A percentile compares a stretch with the other conserved stretches of the same genome.
These are phyloP conservation scores for Anarhynchus alexandrinus DNA, from an alignment of 2,113 vertebrate genomes.

Conservation along the genomic window DNA sequence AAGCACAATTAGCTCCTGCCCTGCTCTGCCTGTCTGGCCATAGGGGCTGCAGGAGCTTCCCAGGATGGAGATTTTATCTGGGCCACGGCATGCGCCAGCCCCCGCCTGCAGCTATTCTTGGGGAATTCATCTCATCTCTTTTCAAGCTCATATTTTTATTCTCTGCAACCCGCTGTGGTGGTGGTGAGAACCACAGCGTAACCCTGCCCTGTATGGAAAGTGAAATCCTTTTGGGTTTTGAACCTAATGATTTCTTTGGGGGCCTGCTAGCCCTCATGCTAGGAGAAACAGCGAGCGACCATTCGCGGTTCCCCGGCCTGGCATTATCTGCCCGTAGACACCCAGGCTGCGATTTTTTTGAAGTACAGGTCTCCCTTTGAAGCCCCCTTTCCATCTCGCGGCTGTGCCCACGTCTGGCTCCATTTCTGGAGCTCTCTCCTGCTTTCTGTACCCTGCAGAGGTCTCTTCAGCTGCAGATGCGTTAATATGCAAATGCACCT, in stretches of 20 bases:
- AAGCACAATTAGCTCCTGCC: background rate
- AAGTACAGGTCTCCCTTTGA: background rate
- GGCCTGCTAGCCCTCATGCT: rapidly evolving
- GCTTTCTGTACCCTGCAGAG: background rate
- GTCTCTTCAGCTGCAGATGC: background rate
- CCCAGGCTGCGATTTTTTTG: background rate
- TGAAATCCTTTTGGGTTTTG: background rate
- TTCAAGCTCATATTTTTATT: conserved; percentile 11
- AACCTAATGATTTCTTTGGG: background rate
- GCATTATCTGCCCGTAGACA: background rate
- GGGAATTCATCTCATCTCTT: conserved; percentile 37
- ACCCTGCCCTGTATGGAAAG: background rate
- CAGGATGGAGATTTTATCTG: conserved; percentile 24
- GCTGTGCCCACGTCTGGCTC: background rate
- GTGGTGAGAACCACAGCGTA: background rate
- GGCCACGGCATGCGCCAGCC: background rate
- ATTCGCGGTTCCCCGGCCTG: rapidly evolving
- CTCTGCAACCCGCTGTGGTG: background rate
- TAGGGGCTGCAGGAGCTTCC: background rate
- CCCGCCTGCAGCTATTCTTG: conserved; percentile 37
- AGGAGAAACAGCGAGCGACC: rapidly evolving
- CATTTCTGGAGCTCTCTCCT: background rate
- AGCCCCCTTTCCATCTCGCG: background rate
- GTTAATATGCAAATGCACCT: background rate
- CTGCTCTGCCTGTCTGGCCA: background rate